These are phyloP conservation scores for Lepus europaeus DNA, from an alignment of 2,113 vertebrate species.

Conservation along the genomic window DNA sequence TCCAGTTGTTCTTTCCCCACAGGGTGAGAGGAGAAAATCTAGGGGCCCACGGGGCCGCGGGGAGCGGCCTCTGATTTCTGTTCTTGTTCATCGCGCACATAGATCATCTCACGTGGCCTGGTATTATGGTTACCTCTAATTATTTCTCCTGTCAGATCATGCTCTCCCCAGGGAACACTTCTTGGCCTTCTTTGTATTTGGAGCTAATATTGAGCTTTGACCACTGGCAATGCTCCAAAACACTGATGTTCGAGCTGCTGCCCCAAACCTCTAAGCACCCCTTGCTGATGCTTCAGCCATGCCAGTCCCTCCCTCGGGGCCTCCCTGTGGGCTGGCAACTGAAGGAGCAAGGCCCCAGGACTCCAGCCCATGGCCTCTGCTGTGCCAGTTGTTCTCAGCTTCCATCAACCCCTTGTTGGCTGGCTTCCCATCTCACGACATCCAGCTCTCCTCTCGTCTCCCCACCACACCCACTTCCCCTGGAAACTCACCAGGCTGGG, in stretches of 20 bases:
- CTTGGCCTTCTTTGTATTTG: constrained; percentile 21
- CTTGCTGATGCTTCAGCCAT: neutral
- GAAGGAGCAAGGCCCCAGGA: neutral
- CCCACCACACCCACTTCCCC: neutral
- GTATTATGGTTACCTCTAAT: neutral
- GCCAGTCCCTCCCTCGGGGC: neutral
- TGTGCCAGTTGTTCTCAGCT: neutral
- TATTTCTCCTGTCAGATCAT: neutral
- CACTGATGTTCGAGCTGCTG: neutral
- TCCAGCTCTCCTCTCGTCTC: neutral
- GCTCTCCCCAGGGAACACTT: neutral
- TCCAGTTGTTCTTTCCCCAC: neutral
- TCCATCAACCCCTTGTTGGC: neutral
- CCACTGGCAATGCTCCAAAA: neutral
- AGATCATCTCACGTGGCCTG: neutral
- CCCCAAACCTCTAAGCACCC: neutral
- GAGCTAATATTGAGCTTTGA: neutral
- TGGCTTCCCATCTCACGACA: neutral
- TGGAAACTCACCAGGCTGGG: constrained; percentile 92
- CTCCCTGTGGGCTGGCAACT: neutral
- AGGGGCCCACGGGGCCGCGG: neutral
- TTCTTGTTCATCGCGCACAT: neutral
- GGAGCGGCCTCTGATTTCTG: neutral
- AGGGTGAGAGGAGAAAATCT: neutral
- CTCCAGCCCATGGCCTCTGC: neutral